Base-by-base conservation (phyloP, 2,797 vertebrate species). In the Peromyscus attwateri region DNA sequence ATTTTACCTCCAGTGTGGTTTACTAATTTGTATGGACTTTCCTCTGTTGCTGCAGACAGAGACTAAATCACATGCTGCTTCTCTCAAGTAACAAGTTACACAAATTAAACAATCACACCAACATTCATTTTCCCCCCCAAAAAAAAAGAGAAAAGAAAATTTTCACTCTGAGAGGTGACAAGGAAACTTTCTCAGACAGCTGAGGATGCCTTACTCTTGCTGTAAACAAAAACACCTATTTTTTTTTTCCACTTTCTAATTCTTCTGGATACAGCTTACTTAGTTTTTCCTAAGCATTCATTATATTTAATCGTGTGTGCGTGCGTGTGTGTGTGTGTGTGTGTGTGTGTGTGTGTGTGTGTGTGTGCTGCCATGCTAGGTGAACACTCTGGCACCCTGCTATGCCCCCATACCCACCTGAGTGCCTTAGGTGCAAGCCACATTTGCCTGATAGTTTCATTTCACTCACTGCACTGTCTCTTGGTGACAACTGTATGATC, bases 401-500 rank as follows among this genome's bases (percentile, higher is more conserved):
- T 52, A 27, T 49, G 43, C 8, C 57, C 27, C 43, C 34, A 5
- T 19, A 43, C 34, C 60, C 23, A 90, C 64, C 66, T 97, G 91
- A 93, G 46, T 73, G 34, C 79, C 96, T 95, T 31, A 96, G 87
- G 97, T 79, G 3, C 46, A 89, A 95, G 81, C 17, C 87, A 97
- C 85, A 92, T 43, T 96, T 95, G 95, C 90, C 96, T 92, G 49
- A 16, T 88, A 55, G 91, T 97, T 98, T 98, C 82, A 34, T 97
- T 98, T 98, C 97, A 97, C 95, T 96, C 97, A 98, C 98, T 98
- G 98, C 97, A 98, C 98, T 98, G 98, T 98, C 98, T 98, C 29
- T 96, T 96, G 96, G 97, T 97, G 98, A 97, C 98, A 98, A 97
- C 96, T 97, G 94, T 91, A 23, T 98, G 97, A 98, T 98, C 98